These are phyloP conservation scores for Mastomys natalensis DNA, from an alignment of 2,113 vertebrate species.

Conservation along the genomic window DNA sequence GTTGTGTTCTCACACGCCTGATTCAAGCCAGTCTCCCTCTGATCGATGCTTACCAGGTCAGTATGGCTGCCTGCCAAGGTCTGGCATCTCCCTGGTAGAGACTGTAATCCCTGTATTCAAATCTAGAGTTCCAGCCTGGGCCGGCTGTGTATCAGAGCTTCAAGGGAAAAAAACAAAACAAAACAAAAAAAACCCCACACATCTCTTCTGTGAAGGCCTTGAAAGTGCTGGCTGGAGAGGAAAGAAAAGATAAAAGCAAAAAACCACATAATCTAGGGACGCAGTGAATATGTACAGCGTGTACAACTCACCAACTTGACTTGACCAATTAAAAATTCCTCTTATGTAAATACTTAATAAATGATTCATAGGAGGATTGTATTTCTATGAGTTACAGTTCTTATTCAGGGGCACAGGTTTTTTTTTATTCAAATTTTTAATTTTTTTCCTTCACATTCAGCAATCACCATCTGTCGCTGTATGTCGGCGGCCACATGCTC, in stretches of 20 bases:
- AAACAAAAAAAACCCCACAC: no score
- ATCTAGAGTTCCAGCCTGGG: neutral
- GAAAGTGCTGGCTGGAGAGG: neutral
- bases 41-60: neutral
- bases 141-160: neutral
- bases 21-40: neutral
- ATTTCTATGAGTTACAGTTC: conserved; percentile 61
- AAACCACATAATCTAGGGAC: neutral
- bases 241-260: neutral
- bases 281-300: conserved; percentile 8
- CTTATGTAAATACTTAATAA: conserved; percentile 57
- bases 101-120: neutral
- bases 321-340: conserved; percentile 1
- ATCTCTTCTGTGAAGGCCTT: neutral
- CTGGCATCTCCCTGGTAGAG: neutral
- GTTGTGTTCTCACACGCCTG: neutral
- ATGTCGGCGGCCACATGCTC: conserved; percentile 76
- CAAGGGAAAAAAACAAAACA: neutral
- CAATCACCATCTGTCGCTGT: conserved; percentile 73
- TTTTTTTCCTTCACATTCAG: conserved; percentile 70
- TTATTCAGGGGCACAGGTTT: conserved; percentile 57
- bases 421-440: conserved; percentile 66
- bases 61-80: neutral
- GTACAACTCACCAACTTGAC: neutral
- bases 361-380: conserved; percentile 23